These are phyloP conservation scores for Diachasma alloeum DNA, from an alignment of 1,140 invertebrate genomes.

Conservation along the genomic window DNA sequence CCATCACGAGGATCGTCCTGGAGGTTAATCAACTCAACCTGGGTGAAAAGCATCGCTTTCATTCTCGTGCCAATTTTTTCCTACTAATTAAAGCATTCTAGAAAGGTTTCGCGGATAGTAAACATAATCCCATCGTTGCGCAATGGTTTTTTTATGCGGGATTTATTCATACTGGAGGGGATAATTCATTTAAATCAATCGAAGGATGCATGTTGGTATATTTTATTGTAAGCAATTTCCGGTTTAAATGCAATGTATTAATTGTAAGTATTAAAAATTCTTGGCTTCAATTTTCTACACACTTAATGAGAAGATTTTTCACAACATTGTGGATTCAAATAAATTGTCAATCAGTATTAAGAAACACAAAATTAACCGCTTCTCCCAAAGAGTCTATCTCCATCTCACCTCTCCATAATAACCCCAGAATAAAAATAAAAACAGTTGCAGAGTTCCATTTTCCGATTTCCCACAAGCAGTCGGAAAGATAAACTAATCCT, in stretches of 20 bases:
- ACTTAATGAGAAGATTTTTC: too few species aligned
- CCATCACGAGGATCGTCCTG: conserved; percentile 13
- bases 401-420: too few species aligned
- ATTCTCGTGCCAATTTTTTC: conserved; percentile 19
- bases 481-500: not conserved
- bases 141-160: not conserved
- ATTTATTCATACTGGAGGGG: not conserved
- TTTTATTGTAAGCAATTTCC: too few species aligned
- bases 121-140: not conserved
- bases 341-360: too few species aligned
- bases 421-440: not conserved
- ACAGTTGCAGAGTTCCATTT: not conserved
- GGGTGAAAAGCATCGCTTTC: conserved; percentile 23
- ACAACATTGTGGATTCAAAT: too few species aligned
- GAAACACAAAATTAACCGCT: too few species aligned
- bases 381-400: too few species aligned
- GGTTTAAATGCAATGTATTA: too few species aligned
- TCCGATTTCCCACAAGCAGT: not conserved
- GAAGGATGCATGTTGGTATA: not conserved
- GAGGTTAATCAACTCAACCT: conserved; percentile 20
- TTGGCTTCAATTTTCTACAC: too few species aligned
- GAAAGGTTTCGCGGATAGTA: conserved; percentile 4
- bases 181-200: not conserved
- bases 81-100: conserved; percentile 20
- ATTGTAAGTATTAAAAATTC: too few species aligned